Conservation (phyloP, 2,888 invertebrate species). For the Drosophila bunnanda region DNA sequence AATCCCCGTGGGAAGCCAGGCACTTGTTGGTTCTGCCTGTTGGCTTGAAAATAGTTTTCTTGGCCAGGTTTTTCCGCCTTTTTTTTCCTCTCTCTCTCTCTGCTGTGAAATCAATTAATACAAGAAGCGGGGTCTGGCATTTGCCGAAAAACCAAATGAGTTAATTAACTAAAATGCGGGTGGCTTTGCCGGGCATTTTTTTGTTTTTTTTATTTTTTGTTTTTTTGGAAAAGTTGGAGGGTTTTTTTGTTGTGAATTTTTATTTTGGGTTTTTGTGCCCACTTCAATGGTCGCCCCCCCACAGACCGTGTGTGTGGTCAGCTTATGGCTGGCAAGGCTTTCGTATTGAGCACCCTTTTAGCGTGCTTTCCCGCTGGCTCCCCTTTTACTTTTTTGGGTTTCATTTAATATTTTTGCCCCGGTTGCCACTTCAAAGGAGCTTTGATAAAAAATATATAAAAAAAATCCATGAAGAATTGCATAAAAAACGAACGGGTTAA, state of each 20-base stretch:
- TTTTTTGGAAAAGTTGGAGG: conserved; percentile 17
- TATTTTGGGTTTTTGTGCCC: conserved; percentile 41
- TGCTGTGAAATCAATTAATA: conserved; percentile 80
- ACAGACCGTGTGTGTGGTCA: conserved; percentile 72
- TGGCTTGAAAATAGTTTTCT: conserved; percentile 18
- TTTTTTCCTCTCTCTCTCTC: conserved; percentile 2
- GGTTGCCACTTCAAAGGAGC: conserved; percentile 73
- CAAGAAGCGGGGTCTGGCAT: conserved; percentile 50
- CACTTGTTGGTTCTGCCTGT: conserved; percentile 71
- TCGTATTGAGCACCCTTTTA: conserved; percentile 79
- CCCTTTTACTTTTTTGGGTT: conserved; percentile 61
- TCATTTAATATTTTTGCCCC: conserved; percentile 75
- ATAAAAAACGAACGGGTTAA: conserved; percentile 14
- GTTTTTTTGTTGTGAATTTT: conserved; percentile 3
- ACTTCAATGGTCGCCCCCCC: conserved; percentile 62
- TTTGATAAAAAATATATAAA: conserved; percentile 25
- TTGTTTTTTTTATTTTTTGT: no score
- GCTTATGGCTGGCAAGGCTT: conserved; percentile 72
- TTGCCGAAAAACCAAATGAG: conserved; percentile 82
- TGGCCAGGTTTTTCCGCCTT: background rate
- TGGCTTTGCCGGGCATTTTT: conserved; percentile 71
- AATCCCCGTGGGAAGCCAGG: conserved; percentile 83
- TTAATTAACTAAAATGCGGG: conserved; percentile 85
- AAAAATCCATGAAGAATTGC: conserved; percentile 3
- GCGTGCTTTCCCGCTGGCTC: conserved; percentile 33